Conservation (phyloP, 1,140 invertebrate species). For the Rhopalosiphum padi region DNA sequence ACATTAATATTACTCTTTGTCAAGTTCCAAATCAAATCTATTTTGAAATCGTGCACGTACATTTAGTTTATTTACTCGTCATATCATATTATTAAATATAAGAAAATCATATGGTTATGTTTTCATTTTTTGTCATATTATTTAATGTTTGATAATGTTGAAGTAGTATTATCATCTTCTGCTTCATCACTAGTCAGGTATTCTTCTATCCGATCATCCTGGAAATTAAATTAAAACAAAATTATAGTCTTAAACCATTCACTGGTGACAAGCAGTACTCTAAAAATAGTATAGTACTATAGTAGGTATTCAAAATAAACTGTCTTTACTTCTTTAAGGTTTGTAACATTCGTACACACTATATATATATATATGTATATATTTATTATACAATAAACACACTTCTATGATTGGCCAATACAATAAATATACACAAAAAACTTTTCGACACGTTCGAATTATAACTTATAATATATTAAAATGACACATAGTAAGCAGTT, state of each 20-base stretch:
- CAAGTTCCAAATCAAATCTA: neutral
- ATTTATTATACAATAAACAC: too few relatives aligned
- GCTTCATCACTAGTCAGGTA: constrained; percentile 9
- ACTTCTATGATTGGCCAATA: too few relatives aligned
- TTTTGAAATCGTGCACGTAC: constrained; percentile 26
- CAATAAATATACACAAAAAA: too few relatives aligned
- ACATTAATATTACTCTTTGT: neutral
- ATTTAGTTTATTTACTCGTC: neutral
- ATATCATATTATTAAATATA: neutral
- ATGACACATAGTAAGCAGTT: too few relatives aligned
- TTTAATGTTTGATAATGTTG: neutral
- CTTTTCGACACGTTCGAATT: too few relatives aligned
- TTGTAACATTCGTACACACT: too few relatives aligned
- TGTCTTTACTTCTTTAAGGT: neutral
- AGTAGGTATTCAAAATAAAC: neutral
- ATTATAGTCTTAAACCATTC: neutral
- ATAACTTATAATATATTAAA: too few relatives aligned
- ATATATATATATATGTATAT: too few relatives aligned
- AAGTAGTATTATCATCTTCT: neutral
- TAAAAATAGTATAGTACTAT: neutral
- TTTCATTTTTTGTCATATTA: neutral
- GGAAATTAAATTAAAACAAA: constrained; percentile 3
- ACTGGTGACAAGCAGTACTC: neutral
- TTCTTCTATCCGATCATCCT: constrained; percentile 32
- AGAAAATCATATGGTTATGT: neutral